Percentiles rank a stretch among this genome's conserved stretches.
Evolutionary conservation across 2,797 vertebrate genomes (phyloP).

Genomic region (Scleropages formosus): DNA sequence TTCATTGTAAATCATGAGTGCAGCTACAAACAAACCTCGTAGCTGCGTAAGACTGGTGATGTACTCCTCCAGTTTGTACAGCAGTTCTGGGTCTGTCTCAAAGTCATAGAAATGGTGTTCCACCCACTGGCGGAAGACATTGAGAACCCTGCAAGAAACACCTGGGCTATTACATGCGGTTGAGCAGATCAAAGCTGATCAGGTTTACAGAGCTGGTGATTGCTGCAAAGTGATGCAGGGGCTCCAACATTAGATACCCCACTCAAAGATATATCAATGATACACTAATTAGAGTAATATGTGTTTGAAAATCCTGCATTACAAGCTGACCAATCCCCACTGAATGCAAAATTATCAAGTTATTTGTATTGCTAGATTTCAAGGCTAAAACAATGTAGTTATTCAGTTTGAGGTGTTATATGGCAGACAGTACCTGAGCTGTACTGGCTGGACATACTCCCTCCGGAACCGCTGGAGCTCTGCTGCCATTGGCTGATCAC

Average conservation of each 20-base stretch:
- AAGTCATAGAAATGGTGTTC: conserved; percentile 99
- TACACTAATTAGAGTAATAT: neutral
- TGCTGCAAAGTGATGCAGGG: too few species aligned
- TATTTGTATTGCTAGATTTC: too few species aligned
- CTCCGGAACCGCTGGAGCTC: conserved; percentile 94
- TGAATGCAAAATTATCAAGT: too few species aligned
- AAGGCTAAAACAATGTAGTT: too few species aligned
- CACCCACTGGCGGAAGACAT: conserved; percentile 98
- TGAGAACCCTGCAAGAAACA: conserved; percentile 77
- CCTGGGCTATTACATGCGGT: neutral
- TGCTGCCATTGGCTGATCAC: conserved; percentile 88
- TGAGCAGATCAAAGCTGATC: conserved; percentile 1
- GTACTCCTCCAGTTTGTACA: conserved; percentile 85
- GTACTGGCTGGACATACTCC: conserved; percentile 96
- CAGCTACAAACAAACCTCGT: neutral
- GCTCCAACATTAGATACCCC: too few species aligned
- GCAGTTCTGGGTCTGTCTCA: conserved; percentile 87
- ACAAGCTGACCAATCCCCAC: too few species aligned
- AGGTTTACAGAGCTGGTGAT: neutral
- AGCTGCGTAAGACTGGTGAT: conserved; percentile 67
- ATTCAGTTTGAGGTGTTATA: too few species aligned
- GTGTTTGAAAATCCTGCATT: too few species aligned
- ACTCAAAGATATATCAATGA: neutral
- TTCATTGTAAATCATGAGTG: too few species aligned
- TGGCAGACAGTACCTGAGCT: conserved; percentile 79